Evolutionary conservation across 2,113 vertebrate species (phyloP).

Genomic region (Pelecanoides urinatrix): DNA sequence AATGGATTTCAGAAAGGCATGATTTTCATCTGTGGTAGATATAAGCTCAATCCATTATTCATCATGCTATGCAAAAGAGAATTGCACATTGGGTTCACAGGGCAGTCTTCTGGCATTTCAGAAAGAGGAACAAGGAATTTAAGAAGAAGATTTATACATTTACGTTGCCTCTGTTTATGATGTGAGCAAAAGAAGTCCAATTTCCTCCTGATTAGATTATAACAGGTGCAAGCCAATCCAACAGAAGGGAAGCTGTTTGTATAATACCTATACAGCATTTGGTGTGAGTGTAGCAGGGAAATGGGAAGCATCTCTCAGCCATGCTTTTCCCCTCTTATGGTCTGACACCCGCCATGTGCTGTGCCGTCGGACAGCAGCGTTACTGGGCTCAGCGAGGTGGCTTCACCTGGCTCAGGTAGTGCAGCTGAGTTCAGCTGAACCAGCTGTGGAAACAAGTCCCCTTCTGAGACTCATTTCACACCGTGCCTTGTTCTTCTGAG

Average conservation of each 20-base stretch:
- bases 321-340: background rate
- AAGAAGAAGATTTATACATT: constrained; percentile 25
- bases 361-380: fast-evolving
- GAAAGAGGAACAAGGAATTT: constrained; percentile 3
- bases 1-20: constrained; percentile 25
- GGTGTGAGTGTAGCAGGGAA: background rate
- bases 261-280: background rate
- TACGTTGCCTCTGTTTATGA: constrained; percentile 10
- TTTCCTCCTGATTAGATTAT: constrained; percentile 41
- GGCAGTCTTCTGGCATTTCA: constrained; percentile 27
- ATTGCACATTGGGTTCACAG: background rate
- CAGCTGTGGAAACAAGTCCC: background rate
- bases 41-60: constrained; percentile 53
- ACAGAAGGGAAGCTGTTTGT: background rate
- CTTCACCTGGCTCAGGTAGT: background rate
- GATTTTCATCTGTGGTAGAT: constrained; percentile 23
- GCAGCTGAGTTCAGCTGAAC: background rate
- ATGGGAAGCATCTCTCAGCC: background rate
- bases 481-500: background rate
- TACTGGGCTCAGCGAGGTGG: background rate
- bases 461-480: background rate
- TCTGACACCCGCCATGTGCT: background rate
- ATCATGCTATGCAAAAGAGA: constrained; percentile 26
- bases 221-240: constrained; percentile 27
- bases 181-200: background rate